A percentile compares a stretch with the other conserved stretches of the same genome.
These are phyloP conservation scores for Lithobates sylvaticus DNA, from an alignment of 2,797 vertebrate species.

Conservation along the genomic window DNA sequence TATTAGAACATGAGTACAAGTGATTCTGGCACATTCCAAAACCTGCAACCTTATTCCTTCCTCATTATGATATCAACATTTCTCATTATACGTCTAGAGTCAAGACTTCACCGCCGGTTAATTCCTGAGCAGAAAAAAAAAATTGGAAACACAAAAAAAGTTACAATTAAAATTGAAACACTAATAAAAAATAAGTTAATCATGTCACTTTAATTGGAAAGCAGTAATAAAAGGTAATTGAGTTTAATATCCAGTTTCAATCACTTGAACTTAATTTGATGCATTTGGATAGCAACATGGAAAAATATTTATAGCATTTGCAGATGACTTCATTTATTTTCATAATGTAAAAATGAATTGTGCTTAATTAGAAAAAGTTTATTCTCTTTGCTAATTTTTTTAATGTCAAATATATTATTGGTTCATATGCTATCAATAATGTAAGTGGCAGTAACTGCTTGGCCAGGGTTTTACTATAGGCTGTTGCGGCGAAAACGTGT, in stretches of 20 bases:
- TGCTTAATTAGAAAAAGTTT: conserved; percentile 72
- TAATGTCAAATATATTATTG: conserved; percentile 28
- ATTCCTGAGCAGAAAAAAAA: conserved; percentile 50
- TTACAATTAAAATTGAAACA: conserved; percentile 59
- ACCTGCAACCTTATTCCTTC: conserved; percentile 15
- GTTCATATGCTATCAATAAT: conserved; percentile 26
- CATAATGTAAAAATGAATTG: conserved; percentile 70
- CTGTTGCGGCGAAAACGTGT: too few relatives aligned
- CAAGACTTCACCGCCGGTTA: conserved; percentile 54
- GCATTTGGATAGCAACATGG: conserved; percentile 69
- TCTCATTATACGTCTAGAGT: conserved; percentile 26
- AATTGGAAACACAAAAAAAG: conserved; percentile 42
- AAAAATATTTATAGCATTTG: conserved; percentile 71
- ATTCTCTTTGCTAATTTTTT: conserved; percentile 36
- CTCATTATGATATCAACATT: conserved; percentile 23
- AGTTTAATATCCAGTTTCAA: conserved; percentile 79
- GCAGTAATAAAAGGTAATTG: conserved; percentile 78
- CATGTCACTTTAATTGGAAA: conserved; percentile 75
- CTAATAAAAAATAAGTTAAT: conserved; percentile 66
- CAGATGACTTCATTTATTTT: conserved; percentile 73
- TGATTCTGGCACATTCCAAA: conserved; percentile 14
- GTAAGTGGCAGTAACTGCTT: too few relatives aligned
- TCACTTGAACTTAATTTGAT: conserved; percentile 69
- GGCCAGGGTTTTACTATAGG: too few relatives aligned
- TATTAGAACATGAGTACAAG: conserved; percentile 11